A percentile compares a stretch with the other conserved stretches of the same genome.
phyloP scores from a whole-genome alignment of 1,140 invertebrate species.

The Neodiprion pinetum region DNA sequence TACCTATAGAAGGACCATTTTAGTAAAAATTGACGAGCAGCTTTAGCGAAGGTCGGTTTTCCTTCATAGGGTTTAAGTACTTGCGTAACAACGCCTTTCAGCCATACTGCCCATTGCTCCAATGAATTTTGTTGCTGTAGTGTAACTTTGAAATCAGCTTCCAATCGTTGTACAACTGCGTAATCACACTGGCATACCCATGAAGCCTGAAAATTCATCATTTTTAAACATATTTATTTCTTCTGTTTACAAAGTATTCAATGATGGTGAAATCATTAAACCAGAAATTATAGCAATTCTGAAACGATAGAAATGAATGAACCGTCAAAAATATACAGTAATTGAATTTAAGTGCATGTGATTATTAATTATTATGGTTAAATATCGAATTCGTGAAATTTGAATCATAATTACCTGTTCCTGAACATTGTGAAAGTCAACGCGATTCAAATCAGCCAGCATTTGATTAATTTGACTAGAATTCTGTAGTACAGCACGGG shows the following conservation, averaged over 20 bases:
- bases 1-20: slow-evolving; percentile 99
- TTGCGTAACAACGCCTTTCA: slow-evolving; percentile 89
- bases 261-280: neutral
- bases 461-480: slow-evolving; percentile 96
- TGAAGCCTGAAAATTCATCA: slow-evolving; percentile 69
- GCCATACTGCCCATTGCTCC: slow-evolving; percentile 97
- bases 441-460: slow-evolving; percentile 95
- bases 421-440: slow-evolving; percentile 97
- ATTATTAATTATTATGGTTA: neutral
- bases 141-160: slow-evolving; percentile 93
- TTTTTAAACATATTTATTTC: slow-evolving; percentile 10
- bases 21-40: slow-evolving; percentile 91
- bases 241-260: neutral
- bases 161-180: slow-evolving; percentile 83
- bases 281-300: slow-evolving; percentile 2
- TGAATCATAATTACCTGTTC: slow-evolving; percentile 66
- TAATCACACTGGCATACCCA: slow-evolving; percentile 98
- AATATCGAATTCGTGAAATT: neutral
- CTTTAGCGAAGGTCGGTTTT: slow-evolving; percentile 86
- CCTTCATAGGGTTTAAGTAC: slow-evolving; percentile 89
- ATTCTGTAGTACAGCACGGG: slow-evolving; percentile 95
- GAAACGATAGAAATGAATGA: slow-evolving; percentile 23
- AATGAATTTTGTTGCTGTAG: slow-evolving; percentile 91
- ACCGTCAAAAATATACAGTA: slow-evolving; percentile 16
- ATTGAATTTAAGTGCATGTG: neutral